These are phyloP conservation scores for Morelia viridis DNA, from an alignment of 2,797 vertebrate genomes.

Conservation along the genomic window DNA sequence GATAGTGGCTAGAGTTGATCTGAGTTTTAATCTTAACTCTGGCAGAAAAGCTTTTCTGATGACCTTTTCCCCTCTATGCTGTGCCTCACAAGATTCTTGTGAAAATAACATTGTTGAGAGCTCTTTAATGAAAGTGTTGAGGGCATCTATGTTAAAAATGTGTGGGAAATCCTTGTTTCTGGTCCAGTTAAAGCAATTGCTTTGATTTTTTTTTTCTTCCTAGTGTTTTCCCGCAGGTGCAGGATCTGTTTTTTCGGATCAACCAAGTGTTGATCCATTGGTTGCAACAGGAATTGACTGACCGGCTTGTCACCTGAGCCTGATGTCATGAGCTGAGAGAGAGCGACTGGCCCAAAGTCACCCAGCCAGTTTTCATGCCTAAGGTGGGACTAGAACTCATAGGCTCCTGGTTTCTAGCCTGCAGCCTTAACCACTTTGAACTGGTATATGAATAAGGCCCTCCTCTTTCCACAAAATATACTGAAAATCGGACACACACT, in stretches of 20 bases:
- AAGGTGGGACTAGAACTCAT: too few species aligned
- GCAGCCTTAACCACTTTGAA: too few species aligned
- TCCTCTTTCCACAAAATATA: not conserved
- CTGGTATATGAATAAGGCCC: not conserved
- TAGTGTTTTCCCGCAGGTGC: too few species aligned
- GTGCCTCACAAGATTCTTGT: not conserved
- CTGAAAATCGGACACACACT: not conserved
- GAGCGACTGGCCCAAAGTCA: too few species aligned
- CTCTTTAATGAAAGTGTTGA: not conserved
- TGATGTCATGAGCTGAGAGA: too few species aligned
- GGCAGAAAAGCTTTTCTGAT: not conserved
- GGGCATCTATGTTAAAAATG: not conserved
- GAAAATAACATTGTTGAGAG: not conserved
- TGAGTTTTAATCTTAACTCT: not conserved
- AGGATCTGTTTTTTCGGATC: too few species aligned
- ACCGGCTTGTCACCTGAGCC: too few species aligned
- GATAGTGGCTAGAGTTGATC: not conserved
- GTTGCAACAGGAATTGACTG: too few species aligned
- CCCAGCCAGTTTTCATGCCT: too few species aligned
- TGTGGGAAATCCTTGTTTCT: not conserved
- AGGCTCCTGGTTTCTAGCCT: too few species aligned
- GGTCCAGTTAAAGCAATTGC: not conserved
- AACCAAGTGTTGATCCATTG: too few species aligned
- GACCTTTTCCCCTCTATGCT: not conserved
- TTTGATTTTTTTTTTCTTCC: not conserved